A percentile compares a stretch with the other conserved stretches of the same genome.
These are phyloP conservation scores for Pedionomus torquatus DNA, from an alignment of 2,113 vertebrate genomes.

Conservation along the genomic window DNA sequence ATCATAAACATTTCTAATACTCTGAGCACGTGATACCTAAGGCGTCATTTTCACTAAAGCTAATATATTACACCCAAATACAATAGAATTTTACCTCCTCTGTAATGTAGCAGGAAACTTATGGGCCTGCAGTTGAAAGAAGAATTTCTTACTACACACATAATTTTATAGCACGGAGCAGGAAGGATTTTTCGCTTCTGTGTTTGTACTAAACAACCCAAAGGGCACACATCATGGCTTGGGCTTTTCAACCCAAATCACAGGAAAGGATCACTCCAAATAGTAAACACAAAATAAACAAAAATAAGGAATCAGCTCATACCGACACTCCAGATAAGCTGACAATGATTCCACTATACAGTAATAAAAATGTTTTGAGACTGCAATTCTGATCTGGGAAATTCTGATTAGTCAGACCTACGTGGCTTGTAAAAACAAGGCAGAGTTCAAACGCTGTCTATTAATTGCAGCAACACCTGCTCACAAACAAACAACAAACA, in stretches of 20 bases:
- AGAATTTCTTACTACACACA: not conserved
- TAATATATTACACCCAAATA: not conserved
- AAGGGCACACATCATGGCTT: rapidly evolving
- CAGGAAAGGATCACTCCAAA: not conserved
- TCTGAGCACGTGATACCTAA: not conserved
- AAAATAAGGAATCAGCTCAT: not conserved
- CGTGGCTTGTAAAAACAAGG: not conserved
- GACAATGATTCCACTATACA: not conserved
- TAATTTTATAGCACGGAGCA: not conserved
- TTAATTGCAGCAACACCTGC: not conserved
- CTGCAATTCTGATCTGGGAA: not conserved
- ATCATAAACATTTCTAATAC: not conserved
- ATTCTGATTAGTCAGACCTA: slow-evolving; percentile 5
- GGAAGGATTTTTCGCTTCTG: not conserved
- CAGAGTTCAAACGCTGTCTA: not conserved
- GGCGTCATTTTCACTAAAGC: not conserved
- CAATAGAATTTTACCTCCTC: not conserved
- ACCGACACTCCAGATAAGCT: not conserved
- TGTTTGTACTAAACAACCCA: not conserved
- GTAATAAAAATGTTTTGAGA: not conserved
- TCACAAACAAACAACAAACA: not conserved
- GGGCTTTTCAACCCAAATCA: not conserved
- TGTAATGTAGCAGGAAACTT: not conserved
- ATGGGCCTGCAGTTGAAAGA: not conserved
- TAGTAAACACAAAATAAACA: not conserved